A percentile compares a stretch with the other conserved stretches of the same genome.
These are phyloP conservation scores for Lasiurus borealis DNA, from an alignment of 2,113 vertebrate genomes.

Conservation along the genomic window DNA sequence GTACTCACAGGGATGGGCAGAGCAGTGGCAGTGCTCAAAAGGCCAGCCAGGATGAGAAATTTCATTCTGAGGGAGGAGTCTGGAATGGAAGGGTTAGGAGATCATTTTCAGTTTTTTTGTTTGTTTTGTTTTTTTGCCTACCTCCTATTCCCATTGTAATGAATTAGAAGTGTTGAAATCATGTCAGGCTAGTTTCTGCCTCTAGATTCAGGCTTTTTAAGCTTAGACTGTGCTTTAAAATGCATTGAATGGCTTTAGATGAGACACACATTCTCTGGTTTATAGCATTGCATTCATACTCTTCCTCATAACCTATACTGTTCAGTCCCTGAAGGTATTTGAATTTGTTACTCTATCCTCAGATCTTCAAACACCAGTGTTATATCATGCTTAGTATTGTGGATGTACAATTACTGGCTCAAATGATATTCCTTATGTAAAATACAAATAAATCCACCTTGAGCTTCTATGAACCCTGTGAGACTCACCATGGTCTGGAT, in stretches of 20 bases:
- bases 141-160: background rate
- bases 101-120: background rate
- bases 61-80: slow-evolving; percentile 54
- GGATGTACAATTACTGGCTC: background rate
- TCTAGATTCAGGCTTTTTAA: slow-evolving; percentile 5
- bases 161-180: background rate
- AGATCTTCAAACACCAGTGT: background rate
- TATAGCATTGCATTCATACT: background rate
- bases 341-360: background rate
- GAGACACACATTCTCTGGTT: background rate
- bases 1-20: slow-evolving; percentile 66
- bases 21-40: background rate
- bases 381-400: background rate
- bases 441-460: background rate
- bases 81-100: slow-evolving; percentile 34
- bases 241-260: background rate
- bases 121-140: background rate
- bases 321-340: background rate
- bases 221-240: background rate
- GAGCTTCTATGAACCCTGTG: background rate
- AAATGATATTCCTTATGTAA: background rate
- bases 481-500: background rate
- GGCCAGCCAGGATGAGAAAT: slow-evolving; percentile 23
- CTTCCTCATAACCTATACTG: background rate
- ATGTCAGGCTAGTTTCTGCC: background rate